These are phyloP conservation scores for Tretioscincus oriximinensis DNA, from an alignment of 2,113 vertebrate genomes.

Conservation along the genomic window DNA sequence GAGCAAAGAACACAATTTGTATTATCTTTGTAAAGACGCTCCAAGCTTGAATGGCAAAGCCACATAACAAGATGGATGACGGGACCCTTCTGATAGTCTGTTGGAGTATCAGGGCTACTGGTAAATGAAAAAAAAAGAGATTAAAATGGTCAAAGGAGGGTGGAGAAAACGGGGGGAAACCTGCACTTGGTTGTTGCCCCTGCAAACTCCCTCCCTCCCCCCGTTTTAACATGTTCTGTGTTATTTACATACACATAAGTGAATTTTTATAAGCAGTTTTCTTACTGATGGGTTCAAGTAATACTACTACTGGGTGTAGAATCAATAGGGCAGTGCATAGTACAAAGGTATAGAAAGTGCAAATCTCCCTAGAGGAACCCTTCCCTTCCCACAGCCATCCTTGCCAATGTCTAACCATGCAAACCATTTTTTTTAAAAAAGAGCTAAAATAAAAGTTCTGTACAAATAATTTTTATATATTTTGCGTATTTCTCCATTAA, in stretches of 20 bases:
- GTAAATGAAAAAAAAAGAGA: slow-evolving; percentile 64
- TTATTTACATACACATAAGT: slow-evolving; percentile 95
- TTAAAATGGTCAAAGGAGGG: not conserved
- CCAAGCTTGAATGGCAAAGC: slow-evolving; percentile 95
- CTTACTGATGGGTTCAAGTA: slow-evolving; percentile 97
- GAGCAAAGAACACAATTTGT: slow-evolving; percentile 98
- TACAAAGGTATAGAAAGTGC: slow-evolving; percentile 99
- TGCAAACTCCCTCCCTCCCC: slow-evolving; percentile 70
- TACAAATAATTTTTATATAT: slow-evolving; percentile 78
- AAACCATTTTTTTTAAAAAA: slow-evolving; percentile 75
- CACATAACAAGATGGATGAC: slow-evolving; percentile 89
- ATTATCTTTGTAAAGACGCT: slow-evolving; percentile 95
- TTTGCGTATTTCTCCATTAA: slow-evolving; percentile 71
- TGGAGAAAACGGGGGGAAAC: slow-evolving; percentile 53
- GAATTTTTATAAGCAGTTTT: slow-evolving; percentile 85
- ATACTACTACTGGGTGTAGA: slow-evolving; percentile 95
- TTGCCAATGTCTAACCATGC: slow-evolving; percentile 83
- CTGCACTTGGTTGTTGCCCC: slow-evolving; percentile 67
- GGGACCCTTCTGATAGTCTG: slow-evolving; percentile 82
- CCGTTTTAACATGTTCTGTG: slow-evolving; percentile 73
- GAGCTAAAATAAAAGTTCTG: slow-evolving; percentile 79
- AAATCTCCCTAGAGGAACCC: slow-evolving; percentile 91
- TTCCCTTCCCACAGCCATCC: slow-evolving; percentile 75
- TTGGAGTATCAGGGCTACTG: slow-evolving; percentile 86
- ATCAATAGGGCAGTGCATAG: slow-evolving; percentile 99